Evolutionary conservation across 2,113 vertebrate species (phyloP), one percentile per base, ranked within the genome.

Genomic region (Oreochromis spilurus): DNA sequence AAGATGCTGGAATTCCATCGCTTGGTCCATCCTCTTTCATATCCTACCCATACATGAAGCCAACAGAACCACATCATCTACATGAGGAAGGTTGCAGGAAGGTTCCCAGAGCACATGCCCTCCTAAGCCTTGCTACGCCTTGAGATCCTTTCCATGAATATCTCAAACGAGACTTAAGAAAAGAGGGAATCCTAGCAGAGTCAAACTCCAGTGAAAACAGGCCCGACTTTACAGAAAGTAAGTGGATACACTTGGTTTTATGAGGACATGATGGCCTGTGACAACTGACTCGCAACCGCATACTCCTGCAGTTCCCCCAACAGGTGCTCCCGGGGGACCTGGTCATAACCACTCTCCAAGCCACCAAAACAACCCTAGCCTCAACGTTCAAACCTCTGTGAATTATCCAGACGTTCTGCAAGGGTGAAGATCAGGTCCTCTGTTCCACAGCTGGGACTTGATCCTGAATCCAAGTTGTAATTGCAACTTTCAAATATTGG

Each of bases 271-370:
- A 75, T 48, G 40, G 9, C 21, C 40, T 3, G 10, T 48, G 24
- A 75, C 70, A 75, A 48, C 40, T 45, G 67, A 17, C 2, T 29
- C 0, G 0, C 24, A 70, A 29, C 24, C 3, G 0, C 2, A 0
- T 12, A 19, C 7, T 77, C 70, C 9, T 31, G 21, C 70, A 50
- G 24, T 50, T 29, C 43, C 43, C 43, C 24, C 16, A 19, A 19
- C 70, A 50, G 24, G 43, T 50, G 24, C 24, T 29, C 4, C 24
- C 1, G 0, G 70, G 43, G 43, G 16, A 31, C 40, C 0, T 29
- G 14, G 14, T 29, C 14, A 26, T 11, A 48, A 48, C 14, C 70
- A 29, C 48, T 75, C 24, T 19, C 43, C 13, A 72, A 45, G 21
- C 21, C 67, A 43, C 67, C 3, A 45, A 72, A 48, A 26, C 21